These are phyloP conservation scores for Marasmarcha lunaedactyla DNA, from an alignment of 2,888 invertebrate species.

Conservation along the genomic window DNA sequence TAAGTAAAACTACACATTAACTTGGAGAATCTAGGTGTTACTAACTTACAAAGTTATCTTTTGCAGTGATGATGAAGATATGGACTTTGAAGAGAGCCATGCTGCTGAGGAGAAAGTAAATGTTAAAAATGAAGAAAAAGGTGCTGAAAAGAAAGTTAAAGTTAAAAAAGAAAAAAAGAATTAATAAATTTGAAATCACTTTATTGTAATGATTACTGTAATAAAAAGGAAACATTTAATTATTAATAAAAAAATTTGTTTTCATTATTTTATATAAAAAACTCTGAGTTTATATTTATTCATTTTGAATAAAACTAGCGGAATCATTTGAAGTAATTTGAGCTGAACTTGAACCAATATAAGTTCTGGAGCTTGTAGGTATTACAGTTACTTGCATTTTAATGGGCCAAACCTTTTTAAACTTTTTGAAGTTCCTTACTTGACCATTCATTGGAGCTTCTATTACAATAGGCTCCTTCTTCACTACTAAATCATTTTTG, in stretches of 20 bases:
- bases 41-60: too few relatives aligned
- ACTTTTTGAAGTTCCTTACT: constrained; percentile 51
- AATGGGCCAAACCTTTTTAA: constrained; percentile 59
- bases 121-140: too few relatives aligned
- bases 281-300: too few relatives aligned
- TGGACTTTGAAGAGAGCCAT: background rate
- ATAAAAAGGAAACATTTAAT: background rate
- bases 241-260: background rate
- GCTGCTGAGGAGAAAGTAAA: background rate
- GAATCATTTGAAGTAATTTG: too few relatives aligned
- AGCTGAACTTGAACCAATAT: background rate
- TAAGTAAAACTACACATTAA: too few relatives aligned
- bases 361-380: constrained; percentile 19
- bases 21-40: too few relatives aligned
- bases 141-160: background rate
- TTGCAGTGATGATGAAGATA: constrained; percentile 2
- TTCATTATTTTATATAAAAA: too few relatives aligned
- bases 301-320: too few relatives aligned
- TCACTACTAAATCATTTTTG: constrained; percentile 42
- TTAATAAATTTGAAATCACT: too few relatives aligned
- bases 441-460: constrained; percentile 18
- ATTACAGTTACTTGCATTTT: constrained; percentile 40
- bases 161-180: too few relatives aligned
- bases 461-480: constrained; percentile 35
- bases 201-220: too few relatives aligned